phyloP scores from a whole-genome alignment of 2,113 vertebrate genomes.

The Fregata magnificens region DNA sequence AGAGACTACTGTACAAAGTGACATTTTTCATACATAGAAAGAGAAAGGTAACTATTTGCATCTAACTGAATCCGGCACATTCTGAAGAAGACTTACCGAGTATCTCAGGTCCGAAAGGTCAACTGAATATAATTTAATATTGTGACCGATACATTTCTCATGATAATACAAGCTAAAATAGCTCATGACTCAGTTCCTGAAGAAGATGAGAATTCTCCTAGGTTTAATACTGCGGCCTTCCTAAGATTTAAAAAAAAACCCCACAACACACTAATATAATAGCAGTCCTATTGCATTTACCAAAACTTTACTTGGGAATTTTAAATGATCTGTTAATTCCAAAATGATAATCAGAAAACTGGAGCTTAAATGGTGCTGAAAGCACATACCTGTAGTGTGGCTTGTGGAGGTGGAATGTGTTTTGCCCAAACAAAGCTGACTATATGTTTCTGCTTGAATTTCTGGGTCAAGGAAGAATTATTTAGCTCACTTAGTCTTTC shows the following conservation, averaged over 20 bases:
- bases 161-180: background rate
- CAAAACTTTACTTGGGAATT: background rate
- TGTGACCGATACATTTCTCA: background rate
- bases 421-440: background rate
- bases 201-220: background rate
- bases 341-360: background rate
- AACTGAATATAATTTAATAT: background rate
- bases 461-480: background rate
- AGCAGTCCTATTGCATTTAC: background rate
- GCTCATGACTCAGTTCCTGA: background rate
- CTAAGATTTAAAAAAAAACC: background rate
- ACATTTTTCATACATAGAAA: background rate
- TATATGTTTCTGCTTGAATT: background rate
- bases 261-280: background rate
- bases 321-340: background rate
- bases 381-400: background rate
- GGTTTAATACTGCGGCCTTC: background rate
- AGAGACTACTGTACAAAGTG: background rate
- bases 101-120: background rate
- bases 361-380: background rate
- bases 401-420: background rate
- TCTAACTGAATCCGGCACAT: background rate
- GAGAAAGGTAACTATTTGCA: background rate
- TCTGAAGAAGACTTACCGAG: background rate
- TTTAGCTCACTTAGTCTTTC: background rate